phyloP scores from a whole-genome alignment of 2,797 vertebrate species.

The Chlorospingus flavigularis region DNA sequence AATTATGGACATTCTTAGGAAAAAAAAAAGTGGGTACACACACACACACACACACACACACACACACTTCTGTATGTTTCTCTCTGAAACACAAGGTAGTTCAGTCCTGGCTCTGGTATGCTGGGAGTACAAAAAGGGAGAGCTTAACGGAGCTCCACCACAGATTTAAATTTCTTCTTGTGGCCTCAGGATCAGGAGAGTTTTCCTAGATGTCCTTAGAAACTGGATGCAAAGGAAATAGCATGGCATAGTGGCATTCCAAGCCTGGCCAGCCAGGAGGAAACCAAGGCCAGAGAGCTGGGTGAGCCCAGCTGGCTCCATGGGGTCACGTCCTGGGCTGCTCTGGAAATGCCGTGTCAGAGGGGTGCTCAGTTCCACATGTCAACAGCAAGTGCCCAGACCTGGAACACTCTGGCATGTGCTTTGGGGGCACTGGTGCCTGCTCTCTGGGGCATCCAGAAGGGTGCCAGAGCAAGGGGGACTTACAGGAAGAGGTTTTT shows the following conservation, averaged over 20 bases:
- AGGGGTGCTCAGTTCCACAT: accelerated
- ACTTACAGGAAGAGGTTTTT: not conserved
- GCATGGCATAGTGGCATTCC: not conserved
- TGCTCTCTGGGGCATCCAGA: not conserved
- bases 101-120: not conserved
- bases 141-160: not conserved
- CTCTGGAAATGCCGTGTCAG: not conserved
- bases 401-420: accelerated
- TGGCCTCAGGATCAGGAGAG: not conserved
- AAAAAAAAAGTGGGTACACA: not conserved
- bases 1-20: not conserved
- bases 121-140: not conserved
- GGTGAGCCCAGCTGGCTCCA: not conserved
- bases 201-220: not conserved
- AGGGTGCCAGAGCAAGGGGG: not conserved
- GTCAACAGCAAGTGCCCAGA: accelerated
- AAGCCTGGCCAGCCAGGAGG: not conserved
- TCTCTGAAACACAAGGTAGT: not conserved
- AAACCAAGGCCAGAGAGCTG: not conserved
- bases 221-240: not conserved
- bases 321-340: accelerated
- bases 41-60: not conserved
- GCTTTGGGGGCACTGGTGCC: not conserved
- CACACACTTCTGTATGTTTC: not conserved
- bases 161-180: not conserved